These are phyloP conservation scores for Trichonephila clavata DNA, from an alignment of 1,140 invertebrate genomes.

Conservation along the genomic window DNA sequence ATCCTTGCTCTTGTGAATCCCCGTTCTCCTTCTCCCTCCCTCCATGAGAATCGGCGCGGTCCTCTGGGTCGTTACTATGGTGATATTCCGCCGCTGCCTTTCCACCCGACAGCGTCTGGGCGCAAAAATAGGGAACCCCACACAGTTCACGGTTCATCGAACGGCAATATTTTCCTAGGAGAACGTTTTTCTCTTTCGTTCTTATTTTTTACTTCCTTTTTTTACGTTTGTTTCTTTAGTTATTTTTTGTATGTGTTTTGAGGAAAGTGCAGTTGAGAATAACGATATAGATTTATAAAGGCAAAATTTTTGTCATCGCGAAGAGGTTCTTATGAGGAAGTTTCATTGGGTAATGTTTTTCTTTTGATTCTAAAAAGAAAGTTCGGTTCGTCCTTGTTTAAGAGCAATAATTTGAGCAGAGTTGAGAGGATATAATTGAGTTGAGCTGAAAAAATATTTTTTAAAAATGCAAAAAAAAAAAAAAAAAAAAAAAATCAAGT, in stretches of 20 bases:
- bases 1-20: neutral
- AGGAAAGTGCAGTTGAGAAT: too few relatives aligned
- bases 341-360: too few relatives aligned
- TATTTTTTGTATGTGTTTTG: conserved; percentile 8
- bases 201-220: neutral
- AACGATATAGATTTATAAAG: too few relatives aligned
- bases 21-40: neutral
- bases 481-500: too few relatives aligned
- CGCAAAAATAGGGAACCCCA: conserved; percentile 62
- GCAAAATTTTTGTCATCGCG: too few relatives aligned
- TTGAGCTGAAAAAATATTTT: too few relatives aligned
- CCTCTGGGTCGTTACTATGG: conserved; percentile 45
- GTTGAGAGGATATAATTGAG: too few relatives aligned
- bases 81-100: neutral
- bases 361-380: too few relatives aligned
- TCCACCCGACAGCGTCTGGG: conserved; percentile 10
- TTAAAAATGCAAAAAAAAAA: too few relatives aligned
- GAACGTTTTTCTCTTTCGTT: neutral
- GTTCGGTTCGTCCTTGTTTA: too few relatives aligned
- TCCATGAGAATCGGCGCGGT: neutral
- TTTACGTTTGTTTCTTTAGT: neutral
- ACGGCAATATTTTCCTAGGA: conserved; percentile 51
- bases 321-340: too few relatives aligned
- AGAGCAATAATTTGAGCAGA: too few relatives aligned
- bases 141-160: conserved; percentile 62